These are phyloP conservation scores for Calephelis nemesis DNA, from an alignment of 1,140 invertebrate genomes.

Conservation along the genomic window DNA sequence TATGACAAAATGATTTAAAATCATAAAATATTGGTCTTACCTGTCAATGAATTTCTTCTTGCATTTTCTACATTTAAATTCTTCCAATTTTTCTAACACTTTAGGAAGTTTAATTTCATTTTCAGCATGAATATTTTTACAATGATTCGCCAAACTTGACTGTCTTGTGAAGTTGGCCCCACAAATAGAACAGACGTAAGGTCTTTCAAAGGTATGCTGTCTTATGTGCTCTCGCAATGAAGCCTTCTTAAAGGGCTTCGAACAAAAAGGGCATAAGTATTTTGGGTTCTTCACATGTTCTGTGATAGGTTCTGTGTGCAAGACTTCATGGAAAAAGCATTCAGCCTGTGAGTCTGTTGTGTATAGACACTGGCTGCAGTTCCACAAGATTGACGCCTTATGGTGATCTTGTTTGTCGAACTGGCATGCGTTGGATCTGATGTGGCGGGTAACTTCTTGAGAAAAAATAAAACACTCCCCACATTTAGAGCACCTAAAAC, in stretches of 20 bases:
- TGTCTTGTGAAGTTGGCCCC: constrained; percentile 82
- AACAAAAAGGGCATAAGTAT: constrained; percentile 84
- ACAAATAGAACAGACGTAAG: constrained; percentile 83
- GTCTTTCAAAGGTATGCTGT: constrained; percentile 88
- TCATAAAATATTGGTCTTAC: constrained; percentile 36
- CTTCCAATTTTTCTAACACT: constrained; percentile 19
- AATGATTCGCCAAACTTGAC: constrained; percentile 81
- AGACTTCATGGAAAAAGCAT: constrained; percentile 82
- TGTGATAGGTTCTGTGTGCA: constrained; percentile 77
- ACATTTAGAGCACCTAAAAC: constrained; percentile 84
- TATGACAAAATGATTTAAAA: neutral
- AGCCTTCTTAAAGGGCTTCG: constrained; percentile 84
- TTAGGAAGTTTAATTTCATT: neutral
- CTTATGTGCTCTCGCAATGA: constrained; percentile 85
- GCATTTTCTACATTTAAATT: constrained; percentile 45
- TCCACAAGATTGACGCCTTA: constrained; percentile 60
- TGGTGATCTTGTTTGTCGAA: constrained; percentile 45
- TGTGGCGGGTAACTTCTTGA: constrained; percentile 86
- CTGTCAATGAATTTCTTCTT: constrained; percentile 47
- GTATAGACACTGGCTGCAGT: constrained; percentile 71
- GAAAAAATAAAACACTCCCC: constrained; percentile 83
- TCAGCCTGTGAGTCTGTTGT: constrained; percentile 79
- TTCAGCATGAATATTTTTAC: constrained; percentile 68
- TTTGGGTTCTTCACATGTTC: constrained; percentile 55
- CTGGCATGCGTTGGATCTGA: constrained; percentile 80